Percentiles rank a stretch among this genome's conserved stretches.
Evolutionary conservation across 1,140 invertebrate genomes (phyloP).

Genomic region (Drosophila pruinosa): DNA sequence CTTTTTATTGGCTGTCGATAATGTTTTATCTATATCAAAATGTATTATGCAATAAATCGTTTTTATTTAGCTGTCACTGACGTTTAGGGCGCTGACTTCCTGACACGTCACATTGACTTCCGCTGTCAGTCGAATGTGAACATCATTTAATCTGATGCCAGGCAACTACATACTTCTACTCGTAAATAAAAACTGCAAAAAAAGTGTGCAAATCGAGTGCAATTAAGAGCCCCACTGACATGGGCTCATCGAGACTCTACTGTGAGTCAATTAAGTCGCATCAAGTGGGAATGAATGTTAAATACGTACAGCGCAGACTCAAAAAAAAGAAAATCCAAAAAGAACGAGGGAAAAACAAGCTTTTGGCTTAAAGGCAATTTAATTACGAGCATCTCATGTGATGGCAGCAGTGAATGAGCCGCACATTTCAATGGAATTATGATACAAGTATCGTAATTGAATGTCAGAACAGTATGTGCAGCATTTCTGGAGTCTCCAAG

Average conservation of each 20-base stretch:
- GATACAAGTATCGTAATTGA: neutral
- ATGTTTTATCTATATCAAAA: slow-evolving; percentile 32
- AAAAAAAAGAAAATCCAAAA: neutral
- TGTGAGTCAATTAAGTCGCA: slow-evolving; percentile 57
- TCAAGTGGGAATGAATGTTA: slow-evolving; percentile 63
- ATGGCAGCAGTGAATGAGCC: neutral
- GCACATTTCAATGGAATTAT: slow-evolving; percentile 20
- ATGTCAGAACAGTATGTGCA: neutral
- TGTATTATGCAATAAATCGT: slow-evolving; percentile 40
- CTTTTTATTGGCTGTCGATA: slow-evolving; percentile 21
- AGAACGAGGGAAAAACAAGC: neutral
- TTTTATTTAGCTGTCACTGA: slow-evolving; percentile 11
- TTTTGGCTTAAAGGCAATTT: slow-evolving; percentile 31
- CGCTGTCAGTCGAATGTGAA: slow-evolving; percentile 35
- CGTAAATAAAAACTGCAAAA: slow-evolving; percentile 34
- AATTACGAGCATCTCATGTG: slow-evolving; percentile 29
- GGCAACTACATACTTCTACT: too few relatives aligned
- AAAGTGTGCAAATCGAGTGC: slow-evolving; percentile 44
- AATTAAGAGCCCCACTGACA: slow-evolving; percentile 44
- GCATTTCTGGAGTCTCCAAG: neutral
- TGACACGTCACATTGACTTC: slow-evolving; percentile 1
- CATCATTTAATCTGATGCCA: slow-evolving; percentile 24
- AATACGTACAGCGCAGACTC: neutral
- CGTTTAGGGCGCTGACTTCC: slow-evolving; percentile 11
- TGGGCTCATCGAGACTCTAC: slow-evolving; percentile 7